phyloP scores from a whole-genome alignment of 2,113 vertebrate genomes.

The Lontra canadensis region DNA sequence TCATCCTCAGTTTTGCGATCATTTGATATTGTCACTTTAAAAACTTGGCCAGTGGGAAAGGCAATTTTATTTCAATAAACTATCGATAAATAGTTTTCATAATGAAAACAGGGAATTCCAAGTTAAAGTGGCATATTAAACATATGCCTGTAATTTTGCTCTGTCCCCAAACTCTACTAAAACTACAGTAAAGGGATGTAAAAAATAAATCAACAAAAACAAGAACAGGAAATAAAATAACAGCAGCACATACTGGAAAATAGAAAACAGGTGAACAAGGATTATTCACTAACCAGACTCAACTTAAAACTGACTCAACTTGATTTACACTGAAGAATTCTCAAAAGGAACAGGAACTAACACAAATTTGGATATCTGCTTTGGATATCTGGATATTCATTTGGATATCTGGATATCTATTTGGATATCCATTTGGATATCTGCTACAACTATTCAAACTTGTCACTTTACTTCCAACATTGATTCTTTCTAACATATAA shows the following conservation, averaged over 20 bases:
- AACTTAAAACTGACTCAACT: neutral
- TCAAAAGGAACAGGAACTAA: neutral
- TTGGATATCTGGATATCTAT: neutral
- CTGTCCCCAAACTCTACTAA: neutral
- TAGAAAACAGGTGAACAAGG: constrained; percentile 6
- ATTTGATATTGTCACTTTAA: neutral
- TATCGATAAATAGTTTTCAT: neutral
- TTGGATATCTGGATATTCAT: neutral
- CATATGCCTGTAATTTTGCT: neutral
- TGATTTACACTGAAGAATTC: neutral
- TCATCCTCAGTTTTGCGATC: neutral
- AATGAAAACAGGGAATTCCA: neutral
- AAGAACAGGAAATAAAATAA: constrained; percentile 30
- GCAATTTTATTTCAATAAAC: constrained; percentile 37
- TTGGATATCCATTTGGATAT: neutral
- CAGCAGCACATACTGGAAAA: neutral
- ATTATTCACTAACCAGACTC: neutral
- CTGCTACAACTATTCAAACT: neutral
- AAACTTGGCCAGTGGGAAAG: neutral
- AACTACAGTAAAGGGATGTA: neutral
- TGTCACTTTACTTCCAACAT: neutral
- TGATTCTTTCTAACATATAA: neutral
- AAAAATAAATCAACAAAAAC: constrained; percentile 41
- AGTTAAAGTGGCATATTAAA: constrained; percentile 39
- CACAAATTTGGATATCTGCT: neutral